Base-by-base conservation (phyloP, 2,888 invertebrate genomes). In the Amphipyra berbera region DNA sequence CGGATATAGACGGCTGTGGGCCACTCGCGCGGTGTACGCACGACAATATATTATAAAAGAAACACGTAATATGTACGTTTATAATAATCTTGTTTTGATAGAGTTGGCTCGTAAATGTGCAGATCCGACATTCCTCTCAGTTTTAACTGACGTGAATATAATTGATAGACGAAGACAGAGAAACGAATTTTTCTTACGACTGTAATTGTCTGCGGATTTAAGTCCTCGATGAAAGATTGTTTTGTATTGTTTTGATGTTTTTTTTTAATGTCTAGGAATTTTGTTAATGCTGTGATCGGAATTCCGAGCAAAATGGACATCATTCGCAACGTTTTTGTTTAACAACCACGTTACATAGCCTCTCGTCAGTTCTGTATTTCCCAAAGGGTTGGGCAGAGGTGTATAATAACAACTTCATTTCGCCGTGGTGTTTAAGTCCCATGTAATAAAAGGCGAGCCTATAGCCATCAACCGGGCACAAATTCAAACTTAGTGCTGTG, bases 11-110 rank as follows among this genome's bases (percentile, higher is more conserved):
- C 59, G 58, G 50, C 47, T 54, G 63, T 64, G 66, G 50, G 52
- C 57, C 72, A 73, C 59, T 71, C 74, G 71, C 55, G 57, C 66
- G 60, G 55, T 65, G 64, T 77, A 76, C 76, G 79, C 74, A 70
- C 72, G 71, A 42, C 62, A 70, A 74, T 78, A 76, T 71, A 73
- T 78, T 73, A 76, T 76, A 72, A 48, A 57, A 66, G 61, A 71
- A 59, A 44, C 59, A 68, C 71, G 71, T 73, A 69, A 71, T 64
- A 68, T 61, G 58, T 76, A 63, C 57, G 62, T 66, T 78, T 78
- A 68, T 76, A 69, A 78, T 78, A 69, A 78, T 79, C 62, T 71
- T 63, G 62, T 68, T 73, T 61, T 76, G 64, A 76, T 68, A 64
- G 62, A 75, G 59, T 48, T 63, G 42, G 48, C 60, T 68, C 60